A percentile compares a stretch with the other conserved stretches of the same genome.
Evolutionary conservation across 2,888 invertebrate genomes (phyloP).

Genomic region (Byasa hedistus): DNA sequence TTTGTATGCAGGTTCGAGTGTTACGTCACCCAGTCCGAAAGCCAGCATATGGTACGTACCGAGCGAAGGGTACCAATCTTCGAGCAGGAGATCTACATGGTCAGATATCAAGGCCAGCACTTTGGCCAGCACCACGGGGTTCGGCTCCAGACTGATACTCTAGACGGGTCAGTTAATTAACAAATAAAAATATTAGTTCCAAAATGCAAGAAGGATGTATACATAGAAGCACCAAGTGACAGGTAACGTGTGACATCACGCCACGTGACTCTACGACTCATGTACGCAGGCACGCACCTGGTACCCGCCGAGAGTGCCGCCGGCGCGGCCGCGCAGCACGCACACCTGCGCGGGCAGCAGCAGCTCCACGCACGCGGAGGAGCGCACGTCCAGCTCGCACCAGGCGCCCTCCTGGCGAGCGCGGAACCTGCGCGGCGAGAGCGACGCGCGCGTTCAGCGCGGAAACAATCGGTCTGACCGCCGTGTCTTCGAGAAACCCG

Average conservation of each 20-base stretch:
- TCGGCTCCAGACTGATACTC: conserved; percentile 87
- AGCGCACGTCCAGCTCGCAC: conserved; percentile 89
- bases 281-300: conserved; percentile 47
- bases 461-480: no score
- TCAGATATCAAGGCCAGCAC: conserved; percentile 93
- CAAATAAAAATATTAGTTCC: no score
- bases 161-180: conserved; percentile 43
- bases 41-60: conserved; percentile 51
- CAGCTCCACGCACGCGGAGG: conserved; percentile 92
- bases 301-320: conserved; percentile 76
- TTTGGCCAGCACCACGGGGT: conserved; percentile 88
- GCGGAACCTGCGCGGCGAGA: conserved; percentile 77
- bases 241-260: no score
- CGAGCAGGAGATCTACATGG: conserved; percentile 96
- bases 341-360: conserved; percentile 85
- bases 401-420: conserved; percentile 91
- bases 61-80: conserved; percentile 98
- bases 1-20: no score
- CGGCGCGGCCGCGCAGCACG: conserved; percentile 61
- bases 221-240: no score
- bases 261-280: no score
- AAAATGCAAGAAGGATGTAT: no score
- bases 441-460: no score
- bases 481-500: no score
- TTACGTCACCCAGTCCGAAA: no score